Evolutionary conservation across 2,113 vertebrate species (phyloP).

Genomic region (Excalfactoria chinensis): DNA sequence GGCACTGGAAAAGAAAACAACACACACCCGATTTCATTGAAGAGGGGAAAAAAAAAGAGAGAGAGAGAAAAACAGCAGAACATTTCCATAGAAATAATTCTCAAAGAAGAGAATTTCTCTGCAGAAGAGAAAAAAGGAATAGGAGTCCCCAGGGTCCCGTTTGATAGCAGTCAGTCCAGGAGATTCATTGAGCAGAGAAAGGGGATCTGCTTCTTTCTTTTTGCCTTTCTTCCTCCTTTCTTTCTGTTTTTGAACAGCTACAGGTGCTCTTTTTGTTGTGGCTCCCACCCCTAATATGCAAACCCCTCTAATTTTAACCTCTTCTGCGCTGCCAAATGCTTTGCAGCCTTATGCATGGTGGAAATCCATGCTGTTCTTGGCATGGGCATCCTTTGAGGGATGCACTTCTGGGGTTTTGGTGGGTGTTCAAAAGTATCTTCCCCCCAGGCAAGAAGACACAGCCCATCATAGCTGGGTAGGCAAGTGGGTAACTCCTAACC

Average conservation of each 20-base stretch:
- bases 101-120: background rate
- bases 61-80: background rate
- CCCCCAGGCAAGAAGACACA: background rate
- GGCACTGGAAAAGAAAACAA: background rate
- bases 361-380: background rate
- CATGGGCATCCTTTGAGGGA: background rate
- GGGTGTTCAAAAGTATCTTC: background rate
- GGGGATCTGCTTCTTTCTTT: background rate
- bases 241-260: background rate
- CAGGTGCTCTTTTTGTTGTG: background rate
- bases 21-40: background rate
- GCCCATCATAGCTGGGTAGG: accelerated
- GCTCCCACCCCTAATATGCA: background rate
- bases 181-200: background rate
- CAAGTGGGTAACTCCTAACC: background rate
- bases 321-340: background rate
- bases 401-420: background rate
- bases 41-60: background rate
- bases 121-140: background rate
- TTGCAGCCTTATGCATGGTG: background rate
- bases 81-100: background rate
- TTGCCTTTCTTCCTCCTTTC: background rate
- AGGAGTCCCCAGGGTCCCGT: background rate
- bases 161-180: background rate
- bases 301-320: background rate